phyloP scores from a whole-genome alignment of 2,113 vertebrate species.

The Rattus norvegicus region DNA sequence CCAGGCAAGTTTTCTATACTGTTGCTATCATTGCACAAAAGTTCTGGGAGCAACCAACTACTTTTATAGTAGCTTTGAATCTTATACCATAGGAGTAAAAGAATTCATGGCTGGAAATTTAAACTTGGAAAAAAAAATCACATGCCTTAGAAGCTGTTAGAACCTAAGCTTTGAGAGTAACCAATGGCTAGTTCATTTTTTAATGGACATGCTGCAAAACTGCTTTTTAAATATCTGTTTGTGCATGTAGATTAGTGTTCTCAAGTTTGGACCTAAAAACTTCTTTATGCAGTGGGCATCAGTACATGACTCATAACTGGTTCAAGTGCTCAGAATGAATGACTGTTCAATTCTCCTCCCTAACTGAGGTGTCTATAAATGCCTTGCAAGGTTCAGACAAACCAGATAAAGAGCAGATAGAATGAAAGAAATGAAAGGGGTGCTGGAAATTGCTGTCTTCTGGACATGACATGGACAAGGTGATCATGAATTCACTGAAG shows the following conservation, averaged over 20 bases:
- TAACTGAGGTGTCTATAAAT: background rate
- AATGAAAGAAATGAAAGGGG: background rate
- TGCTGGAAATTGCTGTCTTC: background rate
- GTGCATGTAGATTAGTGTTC: background rate
- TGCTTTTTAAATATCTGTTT: background rate
- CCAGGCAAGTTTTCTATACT: background rate
- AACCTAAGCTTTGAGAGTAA: background rate
- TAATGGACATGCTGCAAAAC: background rate
- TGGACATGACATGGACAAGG: background rate
- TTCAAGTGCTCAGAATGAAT: background rate
- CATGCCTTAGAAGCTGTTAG: background rate
- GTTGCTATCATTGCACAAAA: background rate
- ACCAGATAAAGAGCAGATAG: background rate
- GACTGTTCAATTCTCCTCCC: background rate
- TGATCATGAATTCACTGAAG: background rate
- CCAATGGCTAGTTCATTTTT: background rate
- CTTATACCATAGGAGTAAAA: background rate
- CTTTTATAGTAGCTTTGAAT: background rate
- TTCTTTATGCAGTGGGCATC: background rate
- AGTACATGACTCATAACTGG: background rate
- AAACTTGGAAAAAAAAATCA: background rate
- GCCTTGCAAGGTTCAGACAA: background rate
- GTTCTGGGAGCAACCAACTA: background rate
- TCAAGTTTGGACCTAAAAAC: background rate
- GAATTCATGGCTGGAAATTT: background rate